Percentiles rank a stretch among this genome's conserved stretches.
Evolutionary conservation across 1,140 invertebrate species (phyloP).

Genomic region (Drosophila arawakana): DNA sequence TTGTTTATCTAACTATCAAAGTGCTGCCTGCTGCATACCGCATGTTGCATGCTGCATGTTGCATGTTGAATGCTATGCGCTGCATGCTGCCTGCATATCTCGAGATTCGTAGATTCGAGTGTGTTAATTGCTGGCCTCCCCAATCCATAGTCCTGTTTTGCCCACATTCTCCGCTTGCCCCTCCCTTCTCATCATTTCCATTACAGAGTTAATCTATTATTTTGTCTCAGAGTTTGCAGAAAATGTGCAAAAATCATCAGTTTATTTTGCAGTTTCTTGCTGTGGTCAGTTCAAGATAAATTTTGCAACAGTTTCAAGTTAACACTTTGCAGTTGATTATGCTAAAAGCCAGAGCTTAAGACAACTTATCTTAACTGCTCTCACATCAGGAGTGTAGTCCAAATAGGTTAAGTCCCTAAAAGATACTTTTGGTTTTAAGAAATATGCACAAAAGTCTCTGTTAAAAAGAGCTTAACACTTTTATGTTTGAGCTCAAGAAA

Average conservation of each 20-base stretch:
- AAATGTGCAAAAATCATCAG: slow-evolving; percentile 41
- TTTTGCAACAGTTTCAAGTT: slow-evolving; percentile 36
- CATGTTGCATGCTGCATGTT: slow-evolving; percentile 40
- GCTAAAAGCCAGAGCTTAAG: slow-evolving; percentile 8
- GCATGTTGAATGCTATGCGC: not conserved
- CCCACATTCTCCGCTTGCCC: not conserved
- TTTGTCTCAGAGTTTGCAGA: slow-evolving; percentile 26
- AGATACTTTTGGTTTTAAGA: too few species aligned
- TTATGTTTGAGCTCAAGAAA: too few species aligned
- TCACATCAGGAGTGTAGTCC: not conserved
- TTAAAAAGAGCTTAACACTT: too few species aligned
- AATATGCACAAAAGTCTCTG: too few species aligned
- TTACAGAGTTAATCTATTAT: slow-evolving; percentile 44
- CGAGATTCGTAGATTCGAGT: slow-evolving; percentile 40
- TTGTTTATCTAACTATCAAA: slow-evolving; percentile 61
- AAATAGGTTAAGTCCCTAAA: too few species aligned
- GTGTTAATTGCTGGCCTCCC: slow-evolving; percentile 50
- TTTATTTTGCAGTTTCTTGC: slow-evolving; percentile 8
- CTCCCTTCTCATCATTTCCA: not conserved
- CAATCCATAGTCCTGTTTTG: not conserved
- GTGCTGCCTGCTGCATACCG: slow-evolving; percentile 43
- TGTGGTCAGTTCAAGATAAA: slow-evolving; percentile 14
- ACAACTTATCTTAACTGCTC: not conserved
- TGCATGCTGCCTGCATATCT: slow-evolving; percentile 31
- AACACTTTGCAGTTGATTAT: slow-evolving; percentile 23